Base-by-base conservation (phyloP, 2,888 invertebrate species). In the Anoncus sp. region DNA sequence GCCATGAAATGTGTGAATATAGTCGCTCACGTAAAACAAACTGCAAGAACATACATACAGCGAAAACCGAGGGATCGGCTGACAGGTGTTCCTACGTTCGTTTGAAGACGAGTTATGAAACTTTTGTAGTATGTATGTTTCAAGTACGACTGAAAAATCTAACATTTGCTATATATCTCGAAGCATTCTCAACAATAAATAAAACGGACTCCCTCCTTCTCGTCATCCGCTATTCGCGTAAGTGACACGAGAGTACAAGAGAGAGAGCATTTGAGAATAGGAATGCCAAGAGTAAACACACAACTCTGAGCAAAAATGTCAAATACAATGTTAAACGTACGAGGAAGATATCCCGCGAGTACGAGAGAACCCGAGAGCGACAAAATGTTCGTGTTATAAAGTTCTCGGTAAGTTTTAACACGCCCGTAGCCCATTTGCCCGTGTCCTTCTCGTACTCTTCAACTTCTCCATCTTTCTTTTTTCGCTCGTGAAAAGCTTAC, bases 61-160 rank as follows among this genome's bases (percentile, higher is more conserved):
- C 10, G 1, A 38, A 35, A 18, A 40, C 59, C n/a, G 43, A 55
- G 16, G 55, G 51, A 40, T 60, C 16, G 69, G 31, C 71, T 76
- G 81, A 79, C 79, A 75, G 81, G 77, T 79, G 77, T 76, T 75
- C 27, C 31, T 45, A 49, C 45, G 57, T 69, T 20, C 81, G 51
- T 81, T 75, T 27, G 67, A 77, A 55, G 67, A 67, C 67, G 59
- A 79, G 70, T 73, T 76, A 49, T 62, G 53, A 75, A 78, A 75
- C 70, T 53, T 35, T 75, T 35, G 49, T n/a, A 27, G 20, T 38
- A n/a, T n/a, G n/a, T n/a, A 10, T n/a, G 57, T 63, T 43, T 27
- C 35, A 12, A 59, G 47, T 14, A 47, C 59, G 65, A 59, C 69
- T 40, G 12, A 20, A 47, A 66, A 63, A 22, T n/a, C 27, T 18